A percentile compares a stretch with the other conserved stretches of the same genome.
Conservation (phyloP, 2,888 invertebrate genomes). For the Sinotaia quadrata region DNA sequence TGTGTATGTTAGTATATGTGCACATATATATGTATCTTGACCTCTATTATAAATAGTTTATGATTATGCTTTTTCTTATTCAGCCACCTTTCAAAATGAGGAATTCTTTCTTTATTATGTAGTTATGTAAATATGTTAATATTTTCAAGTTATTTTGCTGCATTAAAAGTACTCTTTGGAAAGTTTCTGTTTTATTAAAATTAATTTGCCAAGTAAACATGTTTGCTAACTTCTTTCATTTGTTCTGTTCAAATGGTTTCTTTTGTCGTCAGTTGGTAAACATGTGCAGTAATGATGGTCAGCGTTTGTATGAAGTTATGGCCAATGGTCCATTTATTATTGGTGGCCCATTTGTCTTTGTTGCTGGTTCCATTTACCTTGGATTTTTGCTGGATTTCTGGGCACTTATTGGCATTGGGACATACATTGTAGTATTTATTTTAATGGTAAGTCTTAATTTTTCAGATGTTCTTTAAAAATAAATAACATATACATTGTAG, state of each 20-base stretch:
- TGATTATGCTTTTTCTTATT: too few relatives aligned
- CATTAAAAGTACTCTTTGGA: too few relatives aligned
- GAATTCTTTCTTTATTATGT: too few relatives aligned
- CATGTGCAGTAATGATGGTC: slow-evolving; percentile 76
- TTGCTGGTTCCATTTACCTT: slow-evolving; percentile 75
- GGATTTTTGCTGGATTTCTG: slow-evolving; percentile 75
- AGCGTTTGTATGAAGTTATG: slow-evolving; percentile 76
- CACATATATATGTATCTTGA: neutral
- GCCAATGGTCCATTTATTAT: slow-evolving; percentile 75
- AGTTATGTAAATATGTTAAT: too few relatives aligned
- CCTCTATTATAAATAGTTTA: too few relatives aligned
- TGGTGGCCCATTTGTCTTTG: slow-evolving; percentile 75
- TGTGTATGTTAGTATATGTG: neutral
- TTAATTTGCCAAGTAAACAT: too few relatives aligned
- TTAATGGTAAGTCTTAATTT: slow-evolving; percentile 73
- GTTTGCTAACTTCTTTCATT: too few relatives aligned
- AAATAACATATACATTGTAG: neutral
- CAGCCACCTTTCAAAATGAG: too few relatives aligned
- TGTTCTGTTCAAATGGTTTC: neutral
- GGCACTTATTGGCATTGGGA: slow-evolving; percentile 75
- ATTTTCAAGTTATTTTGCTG: too few relatives aligned
- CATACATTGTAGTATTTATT: slow-evolving; percentile 75
- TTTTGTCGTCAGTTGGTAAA: slow-evolving; percentile 74
- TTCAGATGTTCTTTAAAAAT: neutral
- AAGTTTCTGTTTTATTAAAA: too few relatives aligned